These are phyloP conservation scores for Halocaridina rubra DNA, from an alignment of 2,888 invertebrate genomes.

Conservation along the genomic window DNA sequence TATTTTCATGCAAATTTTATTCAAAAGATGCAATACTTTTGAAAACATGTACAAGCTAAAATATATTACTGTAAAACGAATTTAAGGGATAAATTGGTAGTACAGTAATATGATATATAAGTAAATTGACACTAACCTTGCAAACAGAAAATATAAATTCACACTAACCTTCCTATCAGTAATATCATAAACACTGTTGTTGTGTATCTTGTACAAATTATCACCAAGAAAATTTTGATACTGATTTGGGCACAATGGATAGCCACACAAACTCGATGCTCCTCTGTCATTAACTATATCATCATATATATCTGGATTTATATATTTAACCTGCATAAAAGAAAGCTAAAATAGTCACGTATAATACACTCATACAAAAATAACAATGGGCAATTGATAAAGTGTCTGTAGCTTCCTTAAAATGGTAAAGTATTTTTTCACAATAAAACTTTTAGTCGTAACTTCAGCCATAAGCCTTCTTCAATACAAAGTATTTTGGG, in stretches of 20 bases:
- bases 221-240: slow-evolving; percentile 30
- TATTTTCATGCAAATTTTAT: background rate
- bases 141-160: background rate
- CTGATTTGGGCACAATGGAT: slow-evolving; percentile 40
- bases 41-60: too few relatives aligned
- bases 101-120: background rate
- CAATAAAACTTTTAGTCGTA: too few relatives aligned
- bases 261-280: slow-evolving; percentile 47
- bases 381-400: too few relatives aligned
- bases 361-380: too few relatives aligned
- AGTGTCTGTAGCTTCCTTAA: too few relatives aligned
- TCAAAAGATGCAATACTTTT: background rate
- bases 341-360: background rate
- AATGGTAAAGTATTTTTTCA: too few relatives aligned
- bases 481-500: too few relatives aligned
- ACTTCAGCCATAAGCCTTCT: too few relatives aligned
- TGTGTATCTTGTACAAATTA: slow-evolving; percentile 41
- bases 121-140: background rate
- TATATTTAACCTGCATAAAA: slow-evolving; percentile 39
- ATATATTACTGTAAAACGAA: too few relatives aligned
- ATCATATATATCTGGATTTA: slow-evolving; percentile 48
- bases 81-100: too few relatives aligned
- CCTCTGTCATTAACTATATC: slow-evolving; percentile 46
- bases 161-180: slow-evolving; percentile 48
- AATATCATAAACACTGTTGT: slow-evolving; percentile 56